These are phyloP conservation scores for Hylaeus volcanicus DNA, from an alignment of 1,140 invertebrate genomes.

Conservation along the genomic window DNA sequence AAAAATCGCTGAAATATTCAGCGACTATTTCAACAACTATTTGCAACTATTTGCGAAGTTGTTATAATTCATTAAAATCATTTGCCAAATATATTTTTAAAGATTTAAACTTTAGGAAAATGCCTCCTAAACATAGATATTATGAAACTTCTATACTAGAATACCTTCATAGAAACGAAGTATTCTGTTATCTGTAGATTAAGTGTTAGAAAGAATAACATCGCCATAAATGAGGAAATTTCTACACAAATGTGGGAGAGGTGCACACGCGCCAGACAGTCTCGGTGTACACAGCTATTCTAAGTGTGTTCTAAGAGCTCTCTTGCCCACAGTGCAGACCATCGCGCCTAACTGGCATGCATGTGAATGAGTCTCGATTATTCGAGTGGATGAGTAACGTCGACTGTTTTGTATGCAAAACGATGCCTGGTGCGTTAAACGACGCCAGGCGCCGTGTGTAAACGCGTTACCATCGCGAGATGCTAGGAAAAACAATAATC, in stretches of 20 bases:
- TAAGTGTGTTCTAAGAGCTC: conserved; percentile 13
- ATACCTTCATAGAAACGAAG: too few species aligned
- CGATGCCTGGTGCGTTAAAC: conserved; percentile 38
- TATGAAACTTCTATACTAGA: too few species aligned
- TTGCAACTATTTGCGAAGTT: too few species aligned
- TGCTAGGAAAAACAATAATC: conserved; percentile 27
- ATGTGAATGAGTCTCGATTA: conserved; percentile 68
- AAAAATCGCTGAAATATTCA: too few species aligned
- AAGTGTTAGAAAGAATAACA: conserved; percentile 1
- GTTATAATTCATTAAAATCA: too few species aligned
- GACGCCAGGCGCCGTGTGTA: conserved; percentile 27
- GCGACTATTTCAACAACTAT: too few species aligned
- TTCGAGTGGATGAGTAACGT: conserved; percentile 67
- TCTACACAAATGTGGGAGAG: conserved; percentile 15
- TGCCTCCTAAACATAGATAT: too few species aligned
- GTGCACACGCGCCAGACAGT: conserved; percentile 29
- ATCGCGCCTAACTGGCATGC: conserved; percentile 40
- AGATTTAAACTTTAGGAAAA: too few species aligned
- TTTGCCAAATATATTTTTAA: too few species aligned
- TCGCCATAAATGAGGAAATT: conserved; percentile 8
- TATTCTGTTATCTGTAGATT: too few species aligned
- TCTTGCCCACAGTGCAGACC: conserved; percentile 14
- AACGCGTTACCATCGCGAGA: conserved; percentile 1
- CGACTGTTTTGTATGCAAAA: conserved; percentile 65
- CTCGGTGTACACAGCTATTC: conserved; percentile 12